Percentiles rank a stretch among this genome's conserved stretches.
Conservation (phyloP, 2,113 vertebrate genomes). For the Nyctereutes procyonoides region DNA sequence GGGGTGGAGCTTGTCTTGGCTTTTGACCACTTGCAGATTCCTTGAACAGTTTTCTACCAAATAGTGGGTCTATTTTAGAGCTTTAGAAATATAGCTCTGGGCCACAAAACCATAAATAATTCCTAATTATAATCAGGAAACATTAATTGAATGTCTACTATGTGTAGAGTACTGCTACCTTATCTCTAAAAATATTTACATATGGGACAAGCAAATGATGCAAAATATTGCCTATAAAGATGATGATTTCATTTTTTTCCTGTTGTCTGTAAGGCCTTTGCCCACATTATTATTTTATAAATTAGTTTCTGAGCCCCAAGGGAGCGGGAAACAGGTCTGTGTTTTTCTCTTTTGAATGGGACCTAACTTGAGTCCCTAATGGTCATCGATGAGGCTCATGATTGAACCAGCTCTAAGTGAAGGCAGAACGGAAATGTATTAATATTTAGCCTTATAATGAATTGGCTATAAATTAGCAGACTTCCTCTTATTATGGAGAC, state of each 20-base stretch:
- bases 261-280: slow-evolving; percentile 7
- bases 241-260: slow-evolving; percentile 10
- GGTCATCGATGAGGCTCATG: not conserved
- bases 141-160: not conserved
- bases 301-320: slow-evolving; percentile 24
- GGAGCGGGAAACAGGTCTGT: not conserved
- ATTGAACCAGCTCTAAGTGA: slow-evolving; percentile 30
- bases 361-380: not conserved
- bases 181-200: not conserved
- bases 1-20: not conserved
- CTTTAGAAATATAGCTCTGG: not conserved
- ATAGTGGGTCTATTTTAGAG: not conserved
- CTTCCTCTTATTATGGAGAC: not conserved
- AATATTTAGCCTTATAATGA: slow-evolving; percentile 34
- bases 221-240: not conserved
- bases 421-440: slow-evolving; percentile 11
- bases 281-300: slow-evolving; percentile 43
- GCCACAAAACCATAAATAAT: not conserved
- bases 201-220: not conserved
- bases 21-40: not conserved
- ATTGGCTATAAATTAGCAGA: slow-evolving; percentile 31
- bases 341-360: not conserved
- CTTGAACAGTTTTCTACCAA: not conserved
- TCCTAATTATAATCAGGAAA: not conserved
- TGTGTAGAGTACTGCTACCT: not conserved